These are phyloP conservation scores for Hirtodrosophila histrioides DNA, from an alignment of 2,888 invertebrate species.

Conservation along the genomic window DNA sequence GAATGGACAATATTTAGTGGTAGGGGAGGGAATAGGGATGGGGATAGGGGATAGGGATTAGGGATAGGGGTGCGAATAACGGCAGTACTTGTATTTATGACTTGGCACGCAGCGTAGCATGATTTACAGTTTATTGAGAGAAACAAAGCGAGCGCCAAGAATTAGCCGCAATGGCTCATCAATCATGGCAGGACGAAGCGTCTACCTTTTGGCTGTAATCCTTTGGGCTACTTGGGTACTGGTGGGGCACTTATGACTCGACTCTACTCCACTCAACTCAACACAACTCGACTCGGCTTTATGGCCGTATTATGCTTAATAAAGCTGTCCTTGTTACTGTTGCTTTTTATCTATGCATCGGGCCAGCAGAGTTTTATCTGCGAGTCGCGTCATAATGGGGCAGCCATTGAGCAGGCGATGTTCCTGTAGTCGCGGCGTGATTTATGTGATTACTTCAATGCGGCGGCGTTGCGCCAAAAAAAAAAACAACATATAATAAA, in stretches of 20 bases:
- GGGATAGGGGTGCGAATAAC: constrained; percentile 27
- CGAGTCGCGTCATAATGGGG: constrained; percentile 74
- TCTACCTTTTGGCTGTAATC: constrained; percentile 51
- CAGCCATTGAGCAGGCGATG: constrained; percentile 56
- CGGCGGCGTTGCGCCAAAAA: constrained; percentile 79
- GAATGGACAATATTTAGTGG: neutral
- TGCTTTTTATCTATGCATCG: constrained; percentile 59
- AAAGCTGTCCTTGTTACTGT: constrained; percentile 53
- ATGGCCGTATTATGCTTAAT: constrained; percentile 78
- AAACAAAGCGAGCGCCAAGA: constrained; percentile 74
- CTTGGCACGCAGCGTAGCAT: constrained; percentile 75
- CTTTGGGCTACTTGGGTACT: constrained; percentile 31
- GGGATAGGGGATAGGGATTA: neutral
- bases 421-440: constrained; percentile 71
- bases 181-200: constrained; percentile 50
- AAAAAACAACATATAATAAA: constrained; percentile 14
- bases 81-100: constrained; percentile 70
- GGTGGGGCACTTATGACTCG: constrained; percentile 46
- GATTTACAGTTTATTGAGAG: constrained; percentile 76
- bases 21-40: neutral
- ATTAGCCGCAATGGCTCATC: constrained; percentile 77
- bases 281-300: constrained; percentile 62
- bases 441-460: constrained; percentile 82
- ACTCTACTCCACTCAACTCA: constrained; percentile 16
- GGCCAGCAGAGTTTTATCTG: constrained; percentile 69